phyloP scores from a whole-genome alignment of 2,888 invertebrate species.

The Tridacna gigas region DNA sequence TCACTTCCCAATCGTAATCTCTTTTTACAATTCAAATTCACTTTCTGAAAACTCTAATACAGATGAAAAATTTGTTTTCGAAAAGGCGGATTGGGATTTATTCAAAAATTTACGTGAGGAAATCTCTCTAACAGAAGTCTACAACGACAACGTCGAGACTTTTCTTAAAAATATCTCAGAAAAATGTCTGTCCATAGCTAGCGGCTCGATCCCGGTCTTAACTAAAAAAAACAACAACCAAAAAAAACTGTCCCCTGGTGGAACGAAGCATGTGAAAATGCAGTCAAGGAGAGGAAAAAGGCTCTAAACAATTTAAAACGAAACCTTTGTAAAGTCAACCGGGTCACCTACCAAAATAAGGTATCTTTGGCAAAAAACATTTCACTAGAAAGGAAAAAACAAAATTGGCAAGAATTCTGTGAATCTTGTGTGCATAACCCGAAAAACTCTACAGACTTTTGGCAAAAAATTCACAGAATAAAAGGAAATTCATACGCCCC shows the following conservation, averaged over 20 bases:
- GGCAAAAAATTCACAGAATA: constrained; percentile 30
- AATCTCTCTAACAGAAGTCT: constrained; percentile 7
- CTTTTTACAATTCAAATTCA: no score
- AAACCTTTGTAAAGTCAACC: constrained; percentile 14
- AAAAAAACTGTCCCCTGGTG: constrained; percentile 9
- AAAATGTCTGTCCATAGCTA: background rate
- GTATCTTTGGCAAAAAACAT: background rate
- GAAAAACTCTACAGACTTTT: constrained; percentile 13
- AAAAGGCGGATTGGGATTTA: constrained; percentile 18
- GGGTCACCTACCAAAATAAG: constrained; percentile 10
- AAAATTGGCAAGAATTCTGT: constrained; percentile 28
- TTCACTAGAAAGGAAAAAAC: background rate
- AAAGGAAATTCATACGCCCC: constrained; percentile 7
- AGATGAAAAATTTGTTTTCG: constrained; percentile 4
- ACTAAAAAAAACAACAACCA: background rate
- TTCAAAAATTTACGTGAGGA: constrained; percentile 8
- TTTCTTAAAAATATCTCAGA: background rate
- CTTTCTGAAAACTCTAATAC: background rate
- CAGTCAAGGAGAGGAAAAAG: constrained; percentile 7
- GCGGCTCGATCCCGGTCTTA: background rate
- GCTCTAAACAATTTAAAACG: constrained; percentile 10
- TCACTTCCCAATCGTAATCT: background rate
- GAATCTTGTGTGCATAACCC: background rate
- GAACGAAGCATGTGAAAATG: constrained; percentile 10
- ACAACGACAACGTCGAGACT: background rate